Percentiles rank a stretch among this genome's conserved stretches.
These are phyloP conservation scores for Falcunculus frontatus DNA, from an alignment of 2,113 vertebrate genomes.

Conservation along the genomic window DNA sequence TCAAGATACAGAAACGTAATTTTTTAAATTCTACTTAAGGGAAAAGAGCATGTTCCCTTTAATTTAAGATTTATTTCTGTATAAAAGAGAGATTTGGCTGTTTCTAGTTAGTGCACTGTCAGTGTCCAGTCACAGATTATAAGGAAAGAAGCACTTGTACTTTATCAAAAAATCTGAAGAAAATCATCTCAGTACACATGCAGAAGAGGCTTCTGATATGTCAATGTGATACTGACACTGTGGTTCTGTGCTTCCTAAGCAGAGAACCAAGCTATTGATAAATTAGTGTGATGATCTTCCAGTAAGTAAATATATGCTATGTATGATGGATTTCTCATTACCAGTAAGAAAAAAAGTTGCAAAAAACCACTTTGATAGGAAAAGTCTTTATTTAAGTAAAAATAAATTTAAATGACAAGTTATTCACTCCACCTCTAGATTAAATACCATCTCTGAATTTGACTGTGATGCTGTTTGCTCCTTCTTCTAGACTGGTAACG, in stretches of 20 bases:
- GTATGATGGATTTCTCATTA: background rate
- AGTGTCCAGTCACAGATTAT: background rate
- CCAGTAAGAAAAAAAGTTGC: background rate
- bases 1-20: background rate
- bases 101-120: background rate
- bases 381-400: background rate
- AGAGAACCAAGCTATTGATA: background rate
- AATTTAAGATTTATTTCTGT: background rate
- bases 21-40: background rate
- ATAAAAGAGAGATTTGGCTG: background rate
- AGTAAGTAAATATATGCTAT: background rate
- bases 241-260: background rate
- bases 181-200: background rate
- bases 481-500: background rate
- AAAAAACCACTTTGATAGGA: background rate
- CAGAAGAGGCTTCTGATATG: background rate
- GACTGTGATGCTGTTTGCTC: background rate
- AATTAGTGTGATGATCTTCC: background rate
- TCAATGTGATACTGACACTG: background rate
- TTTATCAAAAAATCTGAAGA: background rate
- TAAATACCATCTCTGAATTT: background rate
- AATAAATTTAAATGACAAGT: background rate
- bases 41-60: background rate
- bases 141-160: background rate
- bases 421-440: background rate